These are phyloP conservation scores for Pachypsylla venusta DNA, from an alignment of 1,140 invertebrate species.

Conservation along the genomic window DNA sequence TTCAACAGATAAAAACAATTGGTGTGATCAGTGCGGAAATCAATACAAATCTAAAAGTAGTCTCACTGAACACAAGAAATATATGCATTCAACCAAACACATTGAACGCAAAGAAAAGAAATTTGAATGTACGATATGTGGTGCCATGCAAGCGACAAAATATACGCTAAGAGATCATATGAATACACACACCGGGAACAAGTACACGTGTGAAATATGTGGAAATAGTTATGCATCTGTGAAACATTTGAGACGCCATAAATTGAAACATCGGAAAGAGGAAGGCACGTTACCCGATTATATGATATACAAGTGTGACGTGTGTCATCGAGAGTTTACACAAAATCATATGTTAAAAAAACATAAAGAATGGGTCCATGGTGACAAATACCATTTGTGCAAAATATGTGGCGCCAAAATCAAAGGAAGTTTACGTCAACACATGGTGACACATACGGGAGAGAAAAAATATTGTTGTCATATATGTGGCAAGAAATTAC, in stretches of 20 bases:
- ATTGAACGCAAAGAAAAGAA: not conserved
- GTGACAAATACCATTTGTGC: conserved; percentile 21
- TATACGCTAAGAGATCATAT: conserved; percentile 43
- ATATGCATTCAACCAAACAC: not conserved
- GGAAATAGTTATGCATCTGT: conserved; percentile 34
- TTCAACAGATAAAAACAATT: conserved; percentile 3
- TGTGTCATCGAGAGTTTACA: conserved; percentile 32
- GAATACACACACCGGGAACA: conserved; percentile 52
- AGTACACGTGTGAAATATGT: conserved; percentile 54
- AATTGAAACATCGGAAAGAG: not conserved
- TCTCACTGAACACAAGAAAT: not conserved
- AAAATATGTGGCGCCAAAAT: conserved; percentile 24
- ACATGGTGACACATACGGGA: conserved; percentile 73
- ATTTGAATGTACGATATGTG: not conserved
- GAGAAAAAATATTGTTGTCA: conserved; percentile 70
- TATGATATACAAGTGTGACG: conserved; percentile 23
- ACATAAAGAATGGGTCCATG: conserved; percentile 35
- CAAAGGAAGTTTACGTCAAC: conserved; percentile 62
- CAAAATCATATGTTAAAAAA: conserved; percentile 50
- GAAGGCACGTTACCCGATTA: not conserved
- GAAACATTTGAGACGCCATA: not conserved
- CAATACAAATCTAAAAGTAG: not conserved
- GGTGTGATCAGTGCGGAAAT: not conserved
- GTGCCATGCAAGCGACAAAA: not conserved
- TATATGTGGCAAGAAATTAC: conserved; percentile 71